phyloP scores from a whole-genome alignment of 2,888 invertebrate genomes.

The Melanchra persicariae region DNA sequence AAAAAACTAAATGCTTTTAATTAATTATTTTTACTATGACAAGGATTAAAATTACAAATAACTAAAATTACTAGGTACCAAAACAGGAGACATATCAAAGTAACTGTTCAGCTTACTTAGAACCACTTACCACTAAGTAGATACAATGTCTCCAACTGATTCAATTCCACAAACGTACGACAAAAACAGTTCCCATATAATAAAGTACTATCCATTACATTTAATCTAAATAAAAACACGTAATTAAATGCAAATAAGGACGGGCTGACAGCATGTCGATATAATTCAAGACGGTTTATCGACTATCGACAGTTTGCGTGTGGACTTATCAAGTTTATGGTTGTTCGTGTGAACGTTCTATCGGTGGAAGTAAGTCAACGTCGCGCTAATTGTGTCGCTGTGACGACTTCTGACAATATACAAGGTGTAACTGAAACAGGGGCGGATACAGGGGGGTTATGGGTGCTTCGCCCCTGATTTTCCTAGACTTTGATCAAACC shows the following conservation, averaged over 20 bases:
- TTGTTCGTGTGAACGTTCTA: slow-evolving; percentile 76
- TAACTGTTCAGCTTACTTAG: not conserved
- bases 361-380: slow-evolving; percentile 82
- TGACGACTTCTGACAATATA: slow-evolving; percentile 58
- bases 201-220: slow-evolving; percentile 59
- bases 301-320: slow-evolving; percentile 83
- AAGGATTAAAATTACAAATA: too few relatives aligned
- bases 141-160: not conserved
- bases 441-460: too few relatives aligned
- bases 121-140: not conserved
- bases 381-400: slow-evolving; percentile 78
- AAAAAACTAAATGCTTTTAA: not conserved
- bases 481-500: not conserved
- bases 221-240: slow-evolving; percentile 64
- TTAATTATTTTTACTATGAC: too few relatives aligned
- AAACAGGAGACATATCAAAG: not conserved
- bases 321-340: slow-evolving; percentile 82
- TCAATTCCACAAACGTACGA: slow-evolving; percentile 41
- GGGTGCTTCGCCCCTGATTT: too few relatives aligned
- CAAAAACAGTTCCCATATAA: slow-evolving; percentile 36
- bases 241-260: slow-evolving; percentile 85
- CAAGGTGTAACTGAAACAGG: not conserved
- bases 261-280: slow-evolving; percentile 80
- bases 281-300: slow-evolving; percentile 83
- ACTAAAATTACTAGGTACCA: too few relatives aligned